Base-by-base conservation (phyloP, 2,888 invertebrate genomes). In the Geotrupes spiniger region DNA sequence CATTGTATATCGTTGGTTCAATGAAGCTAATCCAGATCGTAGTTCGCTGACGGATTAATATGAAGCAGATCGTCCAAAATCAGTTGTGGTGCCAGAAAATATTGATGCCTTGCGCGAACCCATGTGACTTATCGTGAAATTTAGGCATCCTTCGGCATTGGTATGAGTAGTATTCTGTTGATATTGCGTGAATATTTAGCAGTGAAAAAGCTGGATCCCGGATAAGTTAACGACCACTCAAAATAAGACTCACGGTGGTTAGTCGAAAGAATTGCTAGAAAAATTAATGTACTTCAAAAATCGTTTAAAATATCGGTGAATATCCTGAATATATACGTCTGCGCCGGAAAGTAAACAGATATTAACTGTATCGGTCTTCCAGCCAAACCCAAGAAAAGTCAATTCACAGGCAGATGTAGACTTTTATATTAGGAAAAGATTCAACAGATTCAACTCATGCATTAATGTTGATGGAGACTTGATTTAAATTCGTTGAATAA, bases 71-170 rank as follows among this genome's bases (percentile, higher is more conserved):
- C 52, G 53, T 49, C 55, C 54, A 51, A 51, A 46, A 52, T 55
- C 51, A 44, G 48, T 49, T 46, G 53, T 59, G 57, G 48, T 58
- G 33, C 52, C 51, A 40, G 44, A 61, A 60, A 63, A 46, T 50
- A 57, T 60, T 42, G 53, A 64, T 57, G 56, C 55, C 53, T 55
- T 62, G 55, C 59, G 54, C 15, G 51, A 60, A 55, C 49, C 59
- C 53, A 54, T 59, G 46, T 52, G 44, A 57, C 56, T 14, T 59
- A 61, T 48, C 51, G 55, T 52, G 54, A 55, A 51, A 57, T 53
- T 55, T 45, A 58, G 49, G 43, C 53, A 54, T 45, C 37, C 48
- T 52, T 59, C 37, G 51, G 56, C 53, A 58, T 58, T 53, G 53
- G 47, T 46, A 14, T 10, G 41, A 58, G 46, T 21, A 42, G 51